Evolutionary conservation across 2,797 vertebrate species (phyloP).

Genomic region (Fistularia commersonii): DNA sequence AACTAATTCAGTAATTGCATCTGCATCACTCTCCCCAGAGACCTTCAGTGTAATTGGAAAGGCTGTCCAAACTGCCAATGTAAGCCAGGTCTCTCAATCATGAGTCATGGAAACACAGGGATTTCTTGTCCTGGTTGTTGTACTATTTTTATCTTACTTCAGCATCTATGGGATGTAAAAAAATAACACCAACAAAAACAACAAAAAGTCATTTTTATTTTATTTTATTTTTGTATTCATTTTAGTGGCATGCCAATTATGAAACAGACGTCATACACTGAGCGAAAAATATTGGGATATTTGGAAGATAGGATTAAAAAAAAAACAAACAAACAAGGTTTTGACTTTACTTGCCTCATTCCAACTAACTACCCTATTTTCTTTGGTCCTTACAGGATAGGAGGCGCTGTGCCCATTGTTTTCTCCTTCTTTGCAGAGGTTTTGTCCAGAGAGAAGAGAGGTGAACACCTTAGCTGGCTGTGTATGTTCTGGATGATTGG

Average conservation of each 20-base stretch:
- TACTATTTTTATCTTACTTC: background rate
- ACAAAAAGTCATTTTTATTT: too few relatives aligned
- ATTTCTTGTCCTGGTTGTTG: constrained; percentile 6
- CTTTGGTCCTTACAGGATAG: constrained; percentile 80
- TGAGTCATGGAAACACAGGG: constrained; percentile 7
- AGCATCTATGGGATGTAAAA: too few relatives aligned
- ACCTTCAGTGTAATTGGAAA: constrained; percentile 66
- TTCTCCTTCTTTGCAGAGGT: constrained; percentile 98
- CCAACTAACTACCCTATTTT: constrained; percentile 20
- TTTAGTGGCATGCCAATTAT: too few relatives aligned
- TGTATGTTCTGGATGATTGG: constrained; percentile 99
- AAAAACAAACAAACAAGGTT: background rate
- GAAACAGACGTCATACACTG: background rate
- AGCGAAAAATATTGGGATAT: background rate
- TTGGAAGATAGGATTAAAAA: background rate
- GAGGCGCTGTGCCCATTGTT: constrained; percentile 92
- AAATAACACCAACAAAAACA: too few relatives aligned
- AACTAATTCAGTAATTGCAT: constrained; percentile 66
- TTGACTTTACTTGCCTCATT: background rate
- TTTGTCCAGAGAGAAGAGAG: constrained; percentile 92
- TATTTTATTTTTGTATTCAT: too few relatives aligned
- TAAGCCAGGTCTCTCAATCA: constrained; percentile 25
- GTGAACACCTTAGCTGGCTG: constrained; percentile 96
- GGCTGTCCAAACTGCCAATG: constrained; percentile 41
- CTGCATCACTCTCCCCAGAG: constrained; percentile 40